Evolutionary conservation across 2,797 vertebrate genomes (phyloP), one percentile per base, ranked within the genome.

Genomic region (Sebastes minor): DNA sequence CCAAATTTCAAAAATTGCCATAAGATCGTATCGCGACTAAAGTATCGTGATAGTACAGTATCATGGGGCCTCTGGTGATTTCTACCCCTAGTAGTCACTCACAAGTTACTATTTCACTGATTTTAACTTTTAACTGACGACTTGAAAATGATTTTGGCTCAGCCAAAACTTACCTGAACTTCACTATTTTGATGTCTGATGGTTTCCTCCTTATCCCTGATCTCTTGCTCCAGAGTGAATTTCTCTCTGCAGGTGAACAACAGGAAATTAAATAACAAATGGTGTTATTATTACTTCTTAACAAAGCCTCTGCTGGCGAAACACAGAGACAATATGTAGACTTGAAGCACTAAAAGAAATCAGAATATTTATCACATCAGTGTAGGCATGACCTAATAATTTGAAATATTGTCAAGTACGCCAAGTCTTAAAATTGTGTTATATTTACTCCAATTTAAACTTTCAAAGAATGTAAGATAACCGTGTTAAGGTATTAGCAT

Each of bases 151-250:
- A 30, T 46, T 80, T 70, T 20, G 25, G 27, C 27, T 74, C 55
- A 22, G 3, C 30, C 16, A 7, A 46, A 18, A 46, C 92, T 94
- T 89, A 99, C 99, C 96, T 99, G 97, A 38, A 99, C 96, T 76
- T 99, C 97, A 5, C 59, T 96, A 55, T 96, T 96, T 91, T 98
- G 98, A 82, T 97, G 97, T 70, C 96, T 95, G 85, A 99, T 96
- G 8, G 95, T 88, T 18, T 98, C 97, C 81, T 99, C 98, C 71
- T 97, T 98, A 83, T 98, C 97, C 71, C 96, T 94, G 82, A 99
- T 97, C 89, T 99, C 98, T 62, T 98, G 97, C 76, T 99, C 98
- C 86, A 99, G 87, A 0, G 95, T 95, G 46, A 96, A 97, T 57
- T 99, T 99, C 87, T 99, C 99, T 85, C 98, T 99, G 75, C 0